Conservation (phyloP, 2,888 invertebrate species). For the Eristalis tenax region DNA sequence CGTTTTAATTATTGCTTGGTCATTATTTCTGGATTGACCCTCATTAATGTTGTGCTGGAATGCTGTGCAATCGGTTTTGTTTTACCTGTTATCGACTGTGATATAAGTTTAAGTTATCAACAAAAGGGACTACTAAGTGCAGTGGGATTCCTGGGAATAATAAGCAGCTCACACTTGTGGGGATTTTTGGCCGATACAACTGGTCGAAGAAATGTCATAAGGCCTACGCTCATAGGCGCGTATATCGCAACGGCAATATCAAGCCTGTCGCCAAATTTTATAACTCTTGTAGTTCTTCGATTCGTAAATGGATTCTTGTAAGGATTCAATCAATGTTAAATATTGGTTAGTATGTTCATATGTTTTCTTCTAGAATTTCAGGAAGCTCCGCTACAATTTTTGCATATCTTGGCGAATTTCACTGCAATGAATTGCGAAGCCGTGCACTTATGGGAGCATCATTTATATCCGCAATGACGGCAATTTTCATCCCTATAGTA, state of each 20-base stretch:
- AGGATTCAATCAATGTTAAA: slow-evolving; percentile 72
- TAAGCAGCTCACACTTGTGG: slow-evolving; percentile 83
- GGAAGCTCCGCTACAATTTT: slow-evolving; percentile 83
- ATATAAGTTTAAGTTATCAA: slow-evolving; percentile 78
- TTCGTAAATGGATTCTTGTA: slow-evolving; percentile 83
- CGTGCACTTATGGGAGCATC: slow-evolving; percentile 79
- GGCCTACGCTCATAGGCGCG: slow-evolving; percentile 81
- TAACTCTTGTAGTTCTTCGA: slow-evolving; percentile 81
- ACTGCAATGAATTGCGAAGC: slow-evolving; percentile 80
- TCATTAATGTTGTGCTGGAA: slow-evolving; percentile 81
- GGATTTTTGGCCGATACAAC: slow-evolving; percentile 83
- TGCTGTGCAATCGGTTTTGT: slow-evolving; percentile 82
- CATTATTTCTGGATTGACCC: slow-evolving; percentile 82
- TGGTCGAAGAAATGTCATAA: slow-evolving; percentile 81
- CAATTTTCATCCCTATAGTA: slow-evolving; percentile 76
- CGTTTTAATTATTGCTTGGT: slow-evolving; percentile 82
- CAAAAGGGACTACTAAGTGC: slow-evolving; percentile 80
- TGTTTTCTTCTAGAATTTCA: slow-evolving; percentile 75
- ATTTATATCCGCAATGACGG: slow-evolving; percentile 76
- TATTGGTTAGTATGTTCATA: not conserved
- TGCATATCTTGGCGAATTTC: slow-evolving; percentile 83
- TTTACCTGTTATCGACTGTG: slow-evolving; percentile 82
- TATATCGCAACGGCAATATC: slow-evolving; percentile 81
- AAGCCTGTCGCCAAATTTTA: slow-evolving; percentile 81
- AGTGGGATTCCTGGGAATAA: slow-evolving; percentile 81